phyloP scores from a whole-genome alignment of 1,140 invertebrate species.

The Heliconius congener region DNA sequence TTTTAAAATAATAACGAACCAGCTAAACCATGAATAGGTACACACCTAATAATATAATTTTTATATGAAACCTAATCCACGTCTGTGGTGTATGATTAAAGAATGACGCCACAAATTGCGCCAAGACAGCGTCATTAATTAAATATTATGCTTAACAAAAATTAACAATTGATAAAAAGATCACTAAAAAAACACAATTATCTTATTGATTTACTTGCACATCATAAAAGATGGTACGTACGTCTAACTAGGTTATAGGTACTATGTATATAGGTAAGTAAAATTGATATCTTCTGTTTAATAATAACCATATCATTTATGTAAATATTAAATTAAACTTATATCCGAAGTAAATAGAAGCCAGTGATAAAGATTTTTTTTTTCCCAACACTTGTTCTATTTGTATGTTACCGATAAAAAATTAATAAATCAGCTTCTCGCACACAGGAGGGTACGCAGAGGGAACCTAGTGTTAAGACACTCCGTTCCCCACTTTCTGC shows the following conservation, averaged over 20 bases:
- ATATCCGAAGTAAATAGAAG: too few species aligned
- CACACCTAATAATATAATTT: too few species aligned
- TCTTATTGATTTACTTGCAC: conserved; percentile 34
- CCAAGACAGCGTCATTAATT: neutral
- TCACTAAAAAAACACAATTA: conserved; percentile 17
- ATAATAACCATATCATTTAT: neutral
- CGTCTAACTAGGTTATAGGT: conserved; percentile 2
- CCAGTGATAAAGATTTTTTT: conserved; percentile 19
- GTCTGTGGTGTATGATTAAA: neutral
- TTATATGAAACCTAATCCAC: neutral
- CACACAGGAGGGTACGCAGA: too few species aligned
- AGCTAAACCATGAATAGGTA: too few species aligned
- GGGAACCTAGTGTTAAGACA: too few species aligned
- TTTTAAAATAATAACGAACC: too few species aligned
- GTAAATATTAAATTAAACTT: neutral
- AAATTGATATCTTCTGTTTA: neutral
- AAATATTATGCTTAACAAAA: conserved; percentile 7
- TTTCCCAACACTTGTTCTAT: conserved; percentile 37
- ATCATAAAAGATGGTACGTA: conserved; percentile 23
- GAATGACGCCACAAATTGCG: neutral
- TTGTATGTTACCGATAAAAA: conserved; percentile 41
- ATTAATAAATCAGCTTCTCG: too few species aligned
- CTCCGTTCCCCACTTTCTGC: too few species aligned
- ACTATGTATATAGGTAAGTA: neutral
- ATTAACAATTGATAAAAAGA: conserved; percentile 12